These are phyloP conservation scores for Poeciliopsis prolifica DNA, from an alignment of 2,113 vertebrate species.

Conservation along the genomic window DNA sequence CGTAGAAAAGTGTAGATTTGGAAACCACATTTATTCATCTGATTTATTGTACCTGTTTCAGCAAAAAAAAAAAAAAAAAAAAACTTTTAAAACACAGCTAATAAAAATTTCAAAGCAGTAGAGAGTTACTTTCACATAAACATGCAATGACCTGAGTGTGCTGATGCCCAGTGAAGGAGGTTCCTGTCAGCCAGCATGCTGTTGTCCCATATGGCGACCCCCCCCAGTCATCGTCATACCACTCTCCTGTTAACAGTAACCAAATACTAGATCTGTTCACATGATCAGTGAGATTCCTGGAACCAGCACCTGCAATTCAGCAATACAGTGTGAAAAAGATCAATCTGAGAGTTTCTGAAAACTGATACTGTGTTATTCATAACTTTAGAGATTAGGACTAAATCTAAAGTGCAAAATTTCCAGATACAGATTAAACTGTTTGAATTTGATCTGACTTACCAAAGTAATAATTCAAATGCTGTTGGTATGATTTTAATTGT, in stretches of 20 bases:
- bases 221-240: constrained; percentile 34
- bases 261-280: constrained; percentile 30
- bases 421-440: constrained; percentile 1
- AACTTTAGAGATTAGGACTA: not conserved
- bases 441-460: constrained; percentile 10
- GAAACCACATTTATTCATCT: not conserved
- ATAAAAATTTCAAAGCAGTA: not conserved
- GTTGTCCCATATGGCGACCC: constrained; percentile 63
- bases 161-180: constrained; percentile 39
- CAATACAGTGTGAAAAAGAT: constrained; percentile 20
- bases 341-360: not conserved
- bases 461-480: constrained; percentile 9
- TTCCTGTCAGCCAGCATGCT: constrained; percentile 48
- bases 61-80: not conserved
- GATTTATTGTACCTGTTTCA: not conserved
- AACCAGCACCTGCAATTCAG: constrained; percentile 34
- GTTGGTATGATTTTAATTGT: constrained; percentile 16
- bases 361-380: not conserved
- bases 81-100: not conserved
- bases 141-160: constrained; percentile 30
- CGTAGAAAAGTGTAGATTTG: not conserved
- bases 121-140: constrained; percentile 25
- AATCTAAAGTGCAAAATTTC: not conserved
- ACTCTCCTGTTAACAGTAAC: constrained; percentile 32
- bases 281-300: constrained; percentile 18